Percentiles rank a stretch among this genome's conserved stretches.
These are phyloP conservation scores for Aplocera efformata DNA, from an alignment of 2,888 invertebrate genomes.

Conservation along the genomic window DNA sequence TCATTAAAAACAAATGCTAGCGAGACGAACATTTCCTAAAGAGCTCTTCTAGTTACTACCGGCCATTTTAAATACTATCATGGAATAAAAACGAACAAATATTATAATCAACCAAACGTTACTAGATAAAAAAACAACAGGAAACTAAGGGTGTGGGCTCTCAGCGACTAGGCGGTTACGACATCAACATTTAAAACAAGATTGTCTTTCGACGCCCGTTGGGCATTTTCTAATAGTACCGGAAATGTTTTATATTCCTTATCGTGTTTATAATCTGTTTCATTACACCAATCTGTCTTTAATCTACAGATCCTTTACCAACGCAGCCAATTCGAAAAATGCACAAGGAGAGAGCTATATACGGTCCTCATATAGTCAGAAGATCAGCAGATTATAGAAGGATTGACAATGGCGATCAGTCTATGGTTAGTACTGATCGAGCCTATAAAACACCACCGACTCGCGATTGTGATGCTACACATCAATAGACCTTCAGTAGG, in stretches of 20 bases:
- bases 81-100: conserved; percentile 73
- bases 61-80: conserved; percentile 66
- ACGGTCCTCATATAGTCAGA: too few species aligned
- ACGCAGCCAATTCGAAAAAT: too few species aligned
- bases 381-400: conserved; percentile 36
- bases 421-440: conserved; percentile 48
- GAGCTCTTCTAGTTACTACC: conserved; percentile 77
- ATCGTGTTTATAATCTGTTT: conserved; percentile 22
- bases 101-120: conserved; percentile 71
- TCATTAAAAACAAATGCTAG: conserved; percentile 65
- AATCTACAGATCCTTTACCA: too few species aligned
- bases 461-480: conserved; percentile 49
- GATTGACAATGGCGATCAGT: neutral
- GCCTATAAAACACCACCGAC: conserved; percentile 64
- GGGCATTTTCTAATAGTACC: conserved; percentile 36
- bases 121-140: conserved; percentile 65
- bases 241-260: conserved; percentile 70
- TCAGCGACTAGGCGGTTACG: conserved; percentile 80
- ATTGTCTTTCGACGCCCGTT: conserved; percentile 48
- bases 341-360: too few species aligned
- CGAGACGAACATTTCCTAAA: conserved; percentile 72
- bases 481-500: conserved; percentile 46
- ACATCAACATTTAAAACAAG: conserved; percentile 46
- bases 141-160: conserved; percentile 69
- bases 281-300: too few species aligned